phyloP scores from a whole-genome alignment of 2,888 invertebrate species.

The Aspidapion aeneum region DNA sequence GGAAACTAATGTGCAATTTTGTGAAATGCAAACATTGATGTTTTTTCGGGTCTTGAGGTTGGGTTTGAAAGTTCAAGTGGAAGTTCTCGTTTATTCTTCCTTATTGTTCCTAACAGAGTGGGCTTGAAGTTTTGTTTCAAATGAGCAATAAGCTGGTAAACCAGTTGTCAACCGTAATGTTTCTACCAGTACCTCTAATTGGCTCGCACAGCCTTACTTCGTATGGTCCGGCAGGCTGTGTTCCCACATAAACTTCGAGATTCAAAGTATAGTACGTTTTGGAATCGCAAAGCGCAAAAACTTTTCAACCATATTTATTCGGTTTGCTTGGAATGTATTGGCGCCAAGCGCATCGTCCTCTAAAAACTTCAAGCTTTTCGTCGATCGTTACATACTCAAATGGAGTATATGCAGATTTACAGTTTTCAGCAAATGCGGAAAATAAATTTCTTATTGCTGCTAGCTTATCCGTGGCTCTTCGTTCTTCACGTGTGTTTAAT shows the following conservation, averaged over 20 bases:
- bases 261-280: slow-evolving; percentile 28
- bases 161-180: slow-evolving; percentile 25
- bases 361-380: slow-evolving; percentile 25
- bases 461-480: slow-evolving; percentile 26
- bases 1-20: background rate
- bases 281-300: slow-evolving; percentile 29
- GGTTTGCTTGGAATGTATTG: slow-evolving; percentile 38
- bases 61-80: slow-evolving; percentile 7
- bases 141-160: slow-evolving; percentile 10
- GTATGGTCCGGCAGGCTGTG: slow-evolving; percentile 27
- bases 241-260: slow-evolving; percentile 30
- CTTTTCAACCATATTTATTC: slow-evolving; percentile 30
- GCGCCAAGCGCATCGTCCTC: slow-evolving; percentile 30
- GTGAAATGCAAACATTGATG: slow-evolving; percentile 14
- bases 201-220: slow-evolving; percentile 3
- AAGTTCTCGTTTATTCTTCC: slow-evolving; percentile 26
- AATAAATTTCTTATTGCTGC: slow-evolving; percentile 34
- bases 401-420: slow-evolving; percentile 24
- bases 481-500: slow-evolving; percentile 19
- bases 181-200: slow-evolving; percentile 20
- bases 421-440: slow-evolving; percentile 27
- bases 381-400: slow-evolving; percentile 32
- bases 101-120: slow-evolving; percentile 27
- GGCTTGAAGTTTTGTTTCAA: slow-evolving; percentile 16
- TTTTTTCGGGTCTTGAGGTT: slow-evolving; percentile 1